A percentile compares a stretch with the other conserved stretches of the same genome.
Conservation (phyloP, 2,888 invertebrate species). For the Drosophila subsilvestris region DNA sequence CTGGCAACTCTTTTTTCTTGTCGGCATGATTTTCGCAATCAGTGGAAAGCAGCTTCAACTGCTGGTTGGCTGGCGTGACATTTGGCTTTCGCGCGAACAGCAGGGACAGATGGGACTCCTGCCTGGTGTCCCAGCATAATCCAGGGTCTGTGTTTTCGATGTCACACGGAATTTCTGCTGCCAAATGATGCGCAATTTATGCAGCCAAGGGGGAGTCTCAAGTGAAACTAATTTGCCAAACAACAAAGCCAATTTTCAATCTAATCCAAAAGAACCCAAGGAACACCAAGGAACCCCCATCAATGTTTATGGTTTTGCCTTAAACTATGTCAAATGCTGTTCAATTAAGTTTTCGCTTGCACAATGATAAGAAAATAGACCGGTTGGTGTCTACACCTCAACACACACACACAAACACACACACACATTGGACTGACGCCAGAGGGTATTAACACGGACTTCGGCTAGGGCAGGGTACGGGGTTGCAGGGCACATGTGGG, state of each 20-base stretch:
- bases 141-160: constrained; percentile 40
- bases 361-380: constrained; percentile 62
- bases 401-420: too few species aligned
- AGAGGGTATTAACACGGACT: constrained; percentile 26
- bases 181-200: constrained; percentile 48
- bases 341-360: constrained; percentile 73
- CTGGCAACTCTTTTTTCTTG: constrained; percentile 53
- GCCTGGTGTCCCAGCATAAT: constrained; percentile 35
- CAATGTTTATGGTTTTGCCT: constrained; percentile 47
- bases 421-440: constrained; percentile 53
- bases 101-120: constrained; percentile 2
- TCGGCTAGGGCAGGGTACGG: not conserved
- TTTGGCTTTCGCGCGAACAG: constrained; percentile 53
- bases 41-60: constrained; percentile 66
- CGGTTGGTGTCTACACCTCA: constrained; percentile 3
- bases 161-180: constrained; percentile 55
- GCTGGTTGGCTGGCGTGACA: constrained; percentile 59
- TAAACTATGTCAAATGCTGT: constrained; percentile 77
- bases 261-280: constrained; percentile 1
- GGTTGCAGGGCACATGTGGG: constrained; percentile 17
- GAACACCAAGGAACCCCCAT: not conserved
- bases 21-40: constrained; percentile 68
- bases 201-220: constrained; percentile 37
- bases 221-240: constrained; percentile 70
- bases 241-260: constrained; percentile 55